Evolutionary conservation across 1,140 invertebrate genomes (phyloP).

Genomic region (Hirudo medicinalis): DNA sequence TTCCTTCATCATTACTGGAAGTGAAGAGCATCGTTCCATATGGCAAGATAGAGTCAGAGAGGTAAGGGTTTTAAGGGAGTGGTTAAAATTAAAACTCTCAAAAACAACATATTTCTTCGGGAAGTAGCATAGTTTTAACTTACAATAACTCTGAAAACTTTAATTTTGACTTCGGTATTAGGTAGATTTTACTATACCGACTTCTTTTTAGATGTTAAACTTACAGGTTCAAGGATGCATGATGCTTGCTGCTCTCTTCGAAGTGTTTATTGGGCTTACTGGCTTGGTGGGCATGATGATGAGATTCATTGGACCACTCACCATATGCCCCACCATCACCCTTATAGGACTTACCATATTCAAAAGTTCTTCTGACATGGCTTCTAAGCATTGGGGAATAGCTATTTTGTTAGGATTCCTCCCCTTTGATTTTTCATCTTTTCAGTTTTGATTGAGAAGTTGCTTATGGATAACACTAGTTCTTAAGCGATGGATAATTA

Average conservation of each 20-base stretch:
- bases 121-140: neutral
- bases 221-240: constrained; percentile 6
- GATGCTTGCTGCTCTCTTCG: constrained; percentile 14
- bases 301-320: constrained; percentile 42
- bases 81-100: neutral
- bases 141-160: neutral
- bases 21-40: constrained; percentile 21
- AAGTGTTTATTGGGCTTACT: constrained; percentile 30
- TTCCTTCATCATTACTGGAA: constrained; percentile 19
- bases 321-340: constrained; percentile 41
- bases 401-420: constrained; percentile 33
- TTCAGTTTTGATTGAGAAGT: no score
- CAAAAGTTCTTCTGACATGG: constrained; percentile 31
- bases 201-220: neutral
- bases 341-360: constrained; percentile 42
- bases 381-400: constrained; percentile 39
- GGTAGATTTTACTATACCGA: neutral
- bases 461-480: no score
- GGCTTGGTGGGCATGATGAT: constrained; percentile 37
- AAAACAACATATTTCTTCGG: neutral
- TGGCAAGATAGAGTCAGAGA: constrained; percentile 22
- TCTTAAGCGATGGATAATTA: no score
- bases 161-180: neutral
- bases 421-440: neutral
- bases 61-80: constrained; percentile 12